These are phyloP conservation scores for Megaleporinus macrocephalus DNA, from an alignment of 2,113 vertebrate genomes.

Conservation along the genomic window DNA sequence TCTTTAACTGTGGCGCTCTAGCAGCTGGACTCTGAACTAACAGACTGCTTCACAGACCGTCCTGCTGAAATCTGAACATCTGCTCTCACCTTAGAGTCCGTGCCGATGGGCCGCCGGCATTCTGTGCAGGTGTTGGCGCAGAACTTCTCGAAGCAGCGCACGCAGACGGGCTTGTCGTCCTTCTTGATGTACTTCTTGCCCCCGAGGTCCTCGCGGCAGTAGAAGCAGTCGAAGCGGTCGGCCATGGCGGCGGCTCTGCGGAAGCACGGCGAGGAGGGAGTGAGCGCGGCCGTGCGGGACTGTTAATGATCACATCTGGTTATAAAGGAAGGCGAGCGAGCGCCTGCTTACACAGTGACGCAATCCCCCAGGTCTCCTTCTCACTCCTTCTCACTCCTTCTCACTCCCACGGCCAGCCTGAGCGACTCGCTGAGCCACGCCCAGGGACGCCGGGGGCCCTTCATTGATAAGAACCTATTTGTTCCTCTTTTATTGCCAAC, in stretches of 20 bases:
- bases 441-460: background rate
- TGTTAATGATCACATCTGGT: constrained; percentile 13
- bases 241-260: constrained; percentile 84
- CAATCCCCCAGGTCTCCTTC: background rate
- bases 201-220: constrained; percentile 87
- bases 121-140: constrained; percentile 91
- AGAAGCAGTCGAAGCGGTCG: constrained; percentile 87
- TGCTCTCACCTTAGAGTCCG: constrained; percentile 86
- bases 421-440: background rate
- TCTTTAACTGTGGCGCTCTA: no score
- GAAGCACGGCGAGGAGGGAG: constrained; percentile 55
- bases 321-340: background rate
- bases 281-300: background rate
- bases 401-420: background rate
- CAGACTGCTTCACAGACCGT: background rate
- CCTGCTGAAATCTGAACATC: background rate
- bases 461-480: constrained; percentile 45
- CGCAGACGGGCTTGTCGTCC: constrained; percentile 88
- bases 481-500: constrained; percentile 28
- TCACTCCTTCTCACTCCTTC: no score
- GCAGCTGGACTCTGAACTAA: background rate
- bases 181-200: constrained; percentile 93
- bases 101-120: constrained; percentile 90
- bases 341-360: background rate
- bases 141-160: constrained; percentile 94